Evolutionary conservation across 2,888 invertebrate species (phyloP).

Genomic region (Eristalis arbustorum): DNA sequence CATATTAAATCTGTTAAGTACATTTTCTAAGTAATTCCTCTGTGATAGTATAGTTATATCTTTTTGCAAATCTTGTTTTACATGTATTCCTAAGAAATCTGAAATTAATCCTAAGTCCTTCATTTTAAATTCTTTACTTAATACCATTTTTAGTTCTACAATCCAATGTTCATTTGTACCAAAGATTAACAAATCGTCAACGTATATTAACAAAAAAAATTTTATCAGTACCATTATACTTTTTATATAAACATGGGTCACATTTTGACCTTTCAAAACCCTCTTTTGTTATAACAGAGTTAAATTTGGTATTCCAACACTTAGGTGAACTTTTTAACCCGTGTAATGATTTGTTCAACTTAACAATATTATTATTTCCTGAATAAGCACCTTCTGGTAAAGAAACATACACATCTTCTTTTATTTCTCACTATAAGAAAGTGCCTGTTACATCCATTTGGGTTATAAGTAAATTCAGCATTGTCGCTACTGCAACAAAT

Average conservation of each 20-base stretch:
- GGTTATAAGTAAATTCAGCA: background rate
- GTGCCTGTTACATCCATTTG: background rate
- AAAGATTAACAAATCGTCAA: constrained; percentile 17
- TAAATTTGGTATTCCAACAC: background rate
- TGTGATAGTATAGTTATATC: constrained; percentile 1
- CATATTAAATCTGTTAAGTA: constrained; percentile 42
- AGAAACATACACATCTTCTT: background rate
- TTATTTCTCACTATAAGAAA: background rate
- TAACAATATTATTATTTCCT: background rate
- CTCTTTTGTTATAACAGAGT: background rate
- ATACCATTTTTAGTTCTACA: background rate
- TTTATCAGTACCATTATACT: background rate
- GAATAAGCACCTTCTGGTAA: background rate
- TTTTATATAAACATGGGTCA: constrained; percentile 1
- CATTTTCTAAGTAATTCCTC: constrained; percentile 28
- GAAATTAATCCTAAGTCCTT: background rate
- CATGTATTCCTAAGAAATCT: constrained; percentile 33
- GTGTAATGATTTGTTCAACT: background rate
- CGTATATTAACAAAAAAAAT: constrained; percentile 17
- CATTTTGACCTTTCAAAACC: constrained; percentile 1
- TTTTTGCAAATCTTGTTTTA: constrained; percentile 4
- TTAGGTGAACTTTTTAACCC: background rate
- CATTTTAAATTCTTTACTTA: constrained; percentile 1
- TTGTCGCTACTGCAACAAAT: background rate
- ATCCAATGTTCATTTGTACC: background rate